Base-by-base conservation (phyloP, 1,140 invertebrate genomes). In the Listronotus oregonensis region DNA sequence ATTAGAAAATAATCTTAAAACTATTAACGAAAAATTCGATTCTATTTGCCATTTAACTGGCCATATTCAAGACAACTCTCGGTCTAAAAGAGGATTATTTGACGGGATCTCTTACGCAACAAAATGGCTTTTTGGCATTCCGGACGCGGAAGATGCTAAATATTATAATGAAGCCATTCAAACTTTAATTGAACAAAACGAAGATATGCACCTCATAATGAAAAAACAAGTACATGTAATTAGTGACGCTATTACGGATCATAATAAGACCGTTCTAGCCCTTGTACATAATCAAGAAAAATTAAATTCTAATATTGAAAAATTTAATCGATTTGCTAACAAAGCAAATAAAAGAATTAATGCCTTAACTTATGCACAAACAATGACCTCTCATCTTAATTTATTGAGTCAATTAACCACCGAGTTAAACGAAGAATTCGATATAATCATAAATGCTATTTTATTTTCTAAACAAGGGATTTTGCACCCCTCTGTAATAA, bases 101-200 rank as follows among this genome's bases (percentile, higher is more conserved):
- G 71, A 77, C 58, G 74, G 73, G 18, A 57, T 73, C 27, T 72
- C 73, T 14, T 62, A 70, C 14, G 50, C 69, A n/a, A 59, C 76
- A 10, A 78, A 77, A 66, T 79, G 71, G 71, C 52, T 77, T 8
- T 77, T 79, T 31, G 75, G 77, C n/a, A 69, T 68, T 3, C 72
- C 74, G 1, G 72, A 73, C 51, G 63, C 70, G 3, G 66, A 66
- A 18, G 72, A 76, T 60, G 74, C 71, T 50, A 21, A 73, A 60
- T 75, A 64, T 66, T 75, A 73, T 67, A 50, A 54, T n/a, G 68
- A 71, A 46, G 63, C 46, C 12, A 75, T 73, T 43, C 57, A 71
- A 46, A 64, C 47, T 14, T 54, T 71, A 52, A 58, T 11, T 6
- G 18, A 65, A 21, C 21, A 62, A 21, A 27, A 27, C 5, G 5